phyloP scores from a whole-genome alignment of 2,797 vertebrate species.

The Argentina silus region DNA sequence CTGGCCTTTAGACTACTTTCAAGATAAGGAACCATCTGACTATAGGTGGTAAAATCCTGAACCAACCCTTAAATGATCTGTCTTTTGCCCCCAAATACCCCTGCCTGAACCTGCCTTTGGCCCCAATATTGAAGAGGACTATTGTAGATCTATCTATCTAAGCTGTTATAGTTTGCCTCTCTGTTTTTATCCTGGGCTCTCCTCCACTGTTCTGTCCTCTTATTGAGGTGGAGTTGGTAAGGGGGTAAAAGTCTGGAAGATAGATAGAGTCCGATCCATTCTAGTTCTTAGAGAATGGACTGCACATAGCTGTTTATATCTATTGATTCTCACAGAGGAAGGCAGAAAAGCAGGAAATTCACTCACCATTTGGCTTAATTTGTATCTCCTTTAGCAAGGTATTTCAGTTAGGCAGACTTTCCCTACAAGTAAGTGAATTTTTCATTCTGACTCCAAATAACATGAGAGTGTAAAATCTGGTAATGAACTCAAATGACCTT shows the following conservation, averaged over 20 bases:
- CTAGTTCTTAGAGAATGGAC: background rate
- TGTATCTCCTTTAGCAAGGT: background rate
- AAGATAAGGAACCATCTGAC: no score
- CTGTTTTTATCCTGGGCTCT: conserved; percentile 2
- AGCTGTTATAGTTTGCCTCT: background rate
- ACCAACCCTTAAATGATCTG: conserved; percentile 21
- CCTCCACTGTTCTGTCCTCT: background rate
- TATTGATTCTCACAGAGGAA: conserved; percentile 19
- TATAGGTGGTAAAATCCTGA: no score
- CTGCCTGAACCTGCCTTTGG: conserved; percentile 18
- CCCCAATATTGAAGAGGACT: background rate
- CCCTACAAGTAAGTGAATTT: conserved; percentile 1
- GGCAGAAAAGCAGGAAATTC: background rate
- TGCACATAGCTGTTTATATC: conserved; percentile 18
- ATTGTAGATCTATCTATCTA: background rate
- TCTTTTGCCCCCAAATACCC: conserved; percentile 25
- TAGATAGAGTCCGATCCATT: background rate
- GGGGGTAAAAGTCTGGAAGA: background rate
- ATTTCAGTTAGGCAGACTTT: background rate
- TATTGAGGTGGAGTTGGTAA: background rate
- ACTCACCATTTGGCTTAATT: background rate
- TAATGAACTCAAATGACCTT: conserved; percentile 33
- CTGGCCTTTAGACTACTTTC: no score
- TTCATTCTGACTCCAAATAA: conserved; percentile 15
- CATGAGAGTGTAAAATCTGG: conserved; percentile 16